Evolutionary conservation across 35 echinoderm and acorn worm species (phyloP).

Genomic region (Heliocidaris erythrogramma): DNA sequence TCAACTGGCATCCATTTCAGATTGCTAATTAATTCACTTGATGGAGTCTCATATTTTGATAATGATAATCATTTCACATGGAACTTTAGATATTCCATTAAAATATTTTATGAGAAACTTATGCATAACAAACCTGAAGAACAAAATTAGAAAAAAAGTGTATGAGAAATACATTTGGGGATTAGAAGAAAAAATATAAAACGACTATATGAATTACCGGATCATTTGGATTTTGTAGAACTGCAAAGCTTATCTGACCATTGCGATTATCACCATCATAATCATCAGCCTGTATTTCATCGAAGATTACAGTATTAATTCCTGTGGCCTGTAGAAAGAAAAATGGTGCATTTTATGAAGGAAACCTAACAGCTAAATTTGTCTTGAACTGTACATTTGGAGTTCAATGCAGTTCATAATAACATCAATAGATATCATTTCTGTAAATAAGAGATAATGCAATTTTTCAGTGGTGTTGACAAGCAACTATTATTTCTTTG

Average conservation of each 20-base stretch:
- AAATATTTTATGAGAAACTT: background rate
- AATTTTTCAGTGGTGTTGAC: too few relatives aligned
- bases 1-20: too few relatives aligned
- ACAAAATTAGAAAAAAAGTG: background rate
- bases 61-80: background rate
- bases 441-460: too few relatives aligned
- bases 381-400: too few relatives aligned
- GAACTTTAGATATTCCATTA: background rate
- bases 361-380: too few relatives aligned
- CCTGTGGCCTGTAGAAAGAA: constrained; percentile 45
- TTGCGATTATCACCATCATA: constrained; percentile 50
- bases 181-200: background rate
- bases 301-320: constrained; percentile 42
- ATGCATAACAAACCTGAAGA: background rate
- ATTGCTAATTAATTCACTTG: too few relatives aligned
- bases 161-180: background rate
- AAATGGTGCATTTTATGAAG: background rate
- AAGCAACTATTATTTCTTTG: too few relatives aligned
- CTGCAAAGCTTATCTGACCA: constrained; percentile 55
- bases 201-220: constrained; percentile 31
- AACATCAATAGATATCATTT: too few relatives aligned
- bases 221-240: constrained; percentile 46
- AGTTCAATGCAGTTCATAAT: too few relatives aligned
- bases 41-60: too few relatives aligned
- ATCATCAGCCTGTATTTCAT: constrained; percentile 47